These are phyloP conservation scores for Caenorhabditis uteleia DNA, from an alignment of 2,888 invertebrate genomes.

Conservation along the genomic window DNA sequence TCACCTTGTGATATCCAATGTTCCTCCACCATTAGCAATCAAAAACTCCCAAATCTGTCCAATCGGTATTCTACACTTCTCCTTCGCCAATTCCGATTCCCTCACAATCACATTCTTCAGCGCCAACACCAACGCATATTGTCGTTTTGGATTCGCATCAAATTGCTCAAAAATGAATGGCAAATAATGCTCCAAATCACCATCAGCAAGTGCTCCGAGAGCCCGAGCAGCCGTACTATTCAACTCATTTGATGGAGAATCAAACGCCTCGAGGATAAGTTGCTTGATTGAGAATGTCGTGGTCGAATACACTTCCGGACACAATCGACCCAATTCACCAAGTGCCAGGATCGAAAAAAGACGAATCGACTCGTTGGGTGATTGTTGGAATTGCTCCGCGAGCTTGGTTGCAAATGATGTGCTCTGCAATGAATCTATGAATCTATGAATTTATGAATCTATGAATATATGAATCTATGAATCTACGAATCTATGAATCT, in stretches of 20 bases:
- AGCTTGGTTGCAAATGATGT: constrained; percentile 41
- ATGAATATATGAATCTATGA: no score
- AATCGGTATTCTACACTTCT: constrained; percentile 45
- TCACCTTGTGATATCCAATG: constrained; percentile 87
- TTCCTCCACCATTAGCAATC: constrained; percentile 91
- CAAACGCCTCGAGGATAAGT: constrained; percentile 79
- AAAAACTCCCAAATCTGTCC: constrained; percentile 76
- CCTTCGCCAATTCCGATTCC: constrained; percentile 31
- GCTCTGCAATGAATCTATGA: no score
- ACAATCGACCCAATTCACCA: constrained; percentile 86
- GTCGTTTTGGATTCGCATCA: constrained; percentile 88
- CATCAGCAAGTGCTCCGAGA: constrained; percentile 89
- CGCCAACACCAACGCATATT: constrained; percentile 93
- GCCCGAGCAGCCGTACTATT: constrained; percentile 95
- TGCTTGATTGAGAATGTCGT: constrained; percentile 48
- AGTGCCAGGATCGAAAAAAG: constrained; percentile 90
- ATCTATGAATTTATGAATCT: no score
- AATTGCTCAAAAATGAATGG: constrained; percentile 88
- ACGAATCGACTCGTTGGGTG: constrained; percentile 38
- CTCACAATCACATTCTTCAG: constrained; percentile 83
- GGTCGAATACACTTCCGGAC: constrained; percentile 40
- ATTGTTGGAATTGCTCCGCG: constrained; percentile 36
- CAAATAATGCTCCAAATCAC: constrained; percentile 89
- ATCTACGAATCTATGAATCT: no score
- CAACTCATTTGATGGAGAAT: constrained; percentile 90